Evolutionary conservation across 1,140 invertebrate genomes (phyloP), one percentile per base, ranked within the genome.

Genomic region (Drosophila ironensis): DNA sequence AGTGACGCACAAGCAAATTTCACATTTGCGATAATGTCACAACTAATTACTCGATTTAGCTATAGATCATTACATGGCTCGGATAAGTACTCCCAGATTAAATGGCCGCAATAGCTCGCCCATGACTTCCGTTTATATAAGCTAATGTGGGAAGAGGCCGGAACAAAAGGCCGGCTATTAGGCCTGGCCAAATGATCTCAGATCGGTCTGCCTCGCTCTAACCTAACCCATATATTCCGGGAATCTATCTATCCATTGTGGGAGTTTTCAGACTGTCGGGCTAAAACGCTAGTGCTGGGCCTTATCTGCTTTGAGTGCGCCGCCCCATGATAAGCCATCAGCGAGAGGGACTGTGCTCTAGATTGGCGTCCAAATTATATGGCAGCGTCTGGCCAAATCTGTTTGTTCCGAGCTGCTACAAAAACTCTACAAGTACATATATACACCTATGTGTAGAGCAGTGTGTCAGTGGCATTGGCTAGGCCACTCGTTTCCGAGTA

Each of bases 331-430:
- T 64, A 64, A 64, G 60, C 60, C 60, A 64, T 64, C 60, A 24
- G 35, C 8, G 24, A 41, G 22, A 59, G 35, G 52, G 20, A 28
- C 20, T n/a, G 30, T n/a, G 56, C 41, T 37, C 24, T 38, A 64
- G 56, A 64, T 64, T 63, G 42, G 56, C 24, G 33, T 48, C 60
- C 2, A 64, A 64, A 64, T 64, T 64, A 64, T 64, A 64, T 64
- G 57, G 57, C 20, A 17, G 14, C 35, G 19, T 53, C 16, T 28
- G 17, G 17, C 14, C 22, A 48, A 28, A 38, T 42, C 20, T 56
- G 25, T 60, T 60, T 56, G 51, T 25, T 41, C 24, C 50, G 6
- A n/a, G 2, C n/a, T n/a, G n/a, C n/a, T n/a, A n/a, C n/a, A n/a
- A n/a, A n/a, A n/a, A n/a, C n/a, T n/a, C n/a, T n/a, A n/a, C n/a